These are phyloP conservation scores for Camptogramma bilineatum DNA, from an alignment of 2,888 invertebrate species.

Conservation along the genomic window DNA sequence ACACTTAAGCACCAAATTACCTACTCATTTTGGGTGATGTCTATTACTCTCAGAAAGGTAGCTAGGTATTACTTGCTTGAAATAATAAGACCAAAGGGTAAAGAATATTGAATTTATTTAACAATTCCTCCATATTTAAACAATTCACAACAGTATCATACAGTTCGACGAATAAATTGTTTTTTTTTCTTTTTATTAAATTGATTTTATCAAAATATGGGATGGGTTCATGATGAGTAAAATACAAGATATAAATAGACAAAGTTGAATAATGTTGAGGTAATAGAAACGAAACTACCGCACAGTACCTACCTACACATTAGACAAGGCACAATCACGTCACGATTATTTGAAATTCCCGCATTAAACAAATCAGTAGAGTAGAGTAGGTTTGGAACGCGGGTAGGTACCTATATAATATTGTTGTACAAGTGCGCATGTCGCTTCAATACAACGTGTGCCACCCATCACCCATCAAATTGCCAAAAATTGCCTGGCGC, in stretches of 20 bases:
- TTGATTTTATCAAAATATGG: conserved; percentile 40
- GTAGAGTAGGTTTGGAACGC: too few relatives aligned
- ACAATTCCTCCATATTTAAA: conserved; percentile 74
- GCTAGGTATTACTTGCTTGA: not conserved
- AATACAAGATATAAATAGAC: not conserved
- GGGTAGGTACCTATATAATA: too few relatives aligned
- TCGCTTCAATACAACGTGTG: too few relatives aligned
- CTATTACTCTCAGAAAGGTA: too few relatives aligned
- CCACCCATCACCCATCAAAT: too few relatives aligned
- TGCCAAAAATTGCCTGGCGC: too few relatives aligned
- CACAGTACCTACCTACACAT: not conserved
- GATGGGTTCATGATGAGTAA: conserved; percentile 4
- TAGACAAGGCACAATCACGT: not conserved
- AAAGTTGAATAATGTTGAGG: not conserved
- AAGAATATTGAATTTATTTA: conserved; percentile 78
- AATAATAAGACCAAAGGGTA: conserved; percentile 41
- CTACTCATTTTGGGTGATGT: too few relatives aligned
- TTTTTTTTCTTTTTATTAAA: conserved; percentile 38
- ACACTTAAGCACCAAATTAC: too few relatives aligned
- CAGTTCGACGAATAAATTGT: conserved; percentile 37
- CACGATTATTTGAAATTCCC: too few relatives aligned
- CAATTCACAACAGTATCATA: conserved; percentile 70
- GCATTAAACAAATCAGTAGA: too few relatives aligned
- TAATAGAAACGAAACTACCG: not conserved
- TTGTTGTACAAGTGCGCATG: too few relatives aligned